Conservation (phyloP, 2,113 vertebrate genomes). For the Strigops habroptila region DNA sequence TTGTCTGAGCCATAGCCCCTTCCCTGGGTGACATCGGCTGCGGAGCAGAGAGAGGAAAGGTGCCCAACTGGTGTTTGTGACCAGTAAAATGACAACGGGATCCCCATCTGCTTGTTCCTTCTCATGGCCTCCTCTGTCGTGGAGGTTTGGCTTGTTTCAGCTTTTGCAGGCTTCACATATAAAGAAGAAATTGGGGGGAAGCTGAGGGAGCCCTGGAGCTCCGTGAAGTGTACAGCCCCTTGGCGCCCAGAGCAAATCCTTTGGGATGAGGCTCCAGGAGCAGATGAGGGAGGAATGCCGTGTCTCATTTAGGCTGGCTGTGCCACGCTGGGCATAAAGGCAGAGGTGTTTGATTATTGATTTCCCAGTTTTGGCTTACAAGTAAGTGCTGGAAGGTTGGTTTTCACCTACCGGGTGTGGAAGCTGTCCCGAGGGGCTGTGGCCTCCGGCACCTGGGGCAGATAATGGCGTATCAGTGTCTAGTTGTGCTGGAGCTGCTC, state of each 20-base stretch:
- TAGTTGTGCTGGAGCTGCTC: not conserved
- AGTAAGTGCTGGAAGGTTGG: not conserved
- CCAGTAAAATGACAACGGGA: conserved; percentile 41
- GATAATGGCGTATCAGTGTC: not conserved
- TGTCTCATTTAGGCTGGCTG: not conserved
- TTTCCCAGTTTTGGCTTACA: conserved; percentile 7
- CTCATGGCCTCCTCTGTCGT: not conserved
- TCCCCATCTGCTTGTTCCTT: conserved; percentile 16
- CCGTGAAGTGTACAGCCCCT: not conserved
- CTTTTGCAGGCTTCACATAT: not conserved
- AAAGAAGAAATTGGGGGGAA: not conserved
- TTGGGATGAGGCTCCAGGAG: not conserved
- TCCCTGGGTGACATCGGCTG: not conserved
- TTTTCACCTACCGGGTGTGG: no score
- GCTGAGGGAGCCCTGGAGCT: not conserved
- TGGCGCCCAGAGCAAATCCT: not conserved
- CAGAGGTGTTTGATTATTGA: not conserved
- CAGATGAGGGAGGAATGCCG: not conserved
- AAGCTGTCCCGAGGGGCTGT: not conserved
- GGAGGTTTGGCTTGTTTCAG: conserved; percentile 1
- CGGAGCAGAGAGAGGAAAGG: not conserved
- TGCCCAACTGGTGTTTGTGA: not conserved
- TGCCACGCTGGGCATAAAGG: not conserved
- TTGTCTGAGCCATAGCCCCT: not conserved
- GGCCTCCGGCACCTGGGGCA: fast-evolving